Evolutionary conservation across 23 tunicate species (phyloP).

Genomic region (Ascidia mentula): DNA sequence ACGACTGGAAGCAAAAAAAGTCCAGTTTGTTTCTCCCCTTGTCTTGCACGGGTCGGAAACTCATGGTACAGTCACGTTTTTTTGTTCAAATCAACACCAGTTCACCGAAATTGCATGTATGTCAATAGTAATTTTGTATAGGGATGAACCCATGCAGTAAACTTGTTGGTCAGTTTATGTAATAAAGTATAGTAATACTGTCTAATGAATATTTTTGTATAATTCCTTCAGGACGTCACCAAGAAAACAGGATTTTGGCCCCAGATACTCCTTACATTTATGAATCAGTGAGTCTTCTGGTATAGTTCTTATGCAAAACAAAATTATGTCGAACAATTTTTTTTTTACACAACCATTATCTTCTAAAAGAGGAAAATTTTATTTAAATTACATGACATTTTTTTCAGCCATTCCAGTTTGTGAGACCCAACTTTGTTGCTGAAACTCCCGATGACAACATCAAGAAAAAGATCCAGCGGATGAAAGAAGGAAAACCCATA

Average conservation of each 20-base stretch:
- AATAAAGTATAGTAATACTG: background rate
- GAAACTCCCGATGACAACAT: slow-evolving; percentile 78
- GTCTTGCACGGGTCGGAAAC: slow-evolving; percentile 15
- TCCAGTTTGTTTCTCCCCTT: slow-evolving; percentile 64
- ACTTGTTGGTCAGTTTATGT: background rate
- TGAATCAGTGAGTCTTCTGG: slow-evolving; percentile 25
- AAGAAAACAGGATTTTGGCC: slow-evolving; percentile 18
- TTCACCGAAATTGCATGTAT: background rate
- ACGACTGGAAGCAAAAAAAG: slow-evolving; percentile 26
- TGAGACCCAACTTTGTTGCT: slow-evolving; percentile 45
- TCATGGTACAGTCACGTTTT: background rate
- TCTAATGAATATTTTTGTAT: slow-evolving; percentile 8
- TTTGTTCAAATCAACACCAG: background rate
- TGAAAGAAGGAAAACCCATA: slow-evolving; percentile 79
- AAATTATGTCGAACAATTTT: no score
- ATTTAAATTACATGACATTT: no score
- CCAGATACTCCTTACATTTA: slow-evolving; percentile 36
- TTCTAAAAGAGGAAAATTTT: no score
- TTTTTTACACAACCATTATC: no score
- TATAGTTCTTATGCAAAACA: no score
- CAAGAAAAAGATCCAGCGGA: slow-evolving; percentile 57
- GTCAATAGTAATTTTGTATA: no score
- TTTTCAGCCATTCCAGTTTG: slow-evolving; percentile 41
- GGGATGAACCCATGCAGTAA: no score
- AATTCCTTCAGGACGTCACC: slow-evolving; percentile 43